Conservation (phyloP, 2,888 invertebrate species). For the Auanema sp. region DNA sequence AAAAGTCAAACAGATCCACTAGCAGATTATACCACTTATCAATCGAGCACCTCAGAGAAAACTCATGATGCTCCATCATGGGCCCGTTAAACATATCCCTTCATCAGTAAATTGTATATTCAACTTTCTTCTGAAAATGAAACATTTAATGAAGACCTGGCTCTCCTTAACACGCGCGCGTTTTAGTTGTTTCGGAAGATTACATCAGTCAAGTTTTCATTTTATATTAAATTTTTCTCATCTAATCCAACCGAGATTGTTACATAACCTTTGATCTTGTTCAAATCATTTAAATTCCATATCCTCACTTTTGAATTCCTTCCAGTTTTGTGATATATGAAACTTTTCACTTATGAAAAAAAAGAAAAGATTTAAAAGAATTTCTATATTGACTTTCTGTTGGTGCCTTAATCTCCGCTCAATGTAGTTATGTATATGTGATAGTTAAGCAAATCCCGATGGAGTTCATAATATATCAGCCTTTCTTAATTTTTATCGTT, state of each 20-base stretch:
- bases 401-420: constrained; percentile 5
- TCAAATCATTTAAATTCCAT: constrained; percentile 10
- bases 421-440: constrained; percentile 8
- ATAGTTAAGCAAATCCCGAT: constrained; percentile 4
- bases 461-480: neutral
- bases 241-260: constrained; percentile 12
- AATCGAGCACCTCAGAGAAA: constrained; percentile 24
- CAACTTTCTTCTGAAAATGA: neutral
- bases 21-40: constrained; percentile 36
- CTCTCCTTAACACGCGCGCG: too few species aligned
- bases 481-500: constrained; percentile 15
- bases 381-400: constrained; percentile 2
- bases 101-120: neutral
- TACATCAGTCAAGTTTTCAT: neutral
- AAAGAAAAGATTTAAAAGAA: neutral
- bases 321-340: constrained; percentile 4
- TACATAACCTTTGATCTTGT: constrained; percentile 18
- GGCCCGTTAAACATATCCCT: constrained; percentile 26
- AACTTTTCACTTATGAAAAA: constrained; percentile 16
- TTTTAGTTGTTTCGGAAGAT: too few species aligned
- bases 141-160: too few species aligned
- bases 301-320: constrained; percentile 7
- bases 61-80: constrained; percentile 43
- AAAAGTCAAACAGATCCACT: constrained; percentile 39
- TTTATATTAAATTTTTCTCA: neutral